Evolutionary conservation across 2,888 invertebrate genomes (phyloP), one percentile per base, ranked within the genome.

Genomic region (Lycocerus yunnanus): DNA sequence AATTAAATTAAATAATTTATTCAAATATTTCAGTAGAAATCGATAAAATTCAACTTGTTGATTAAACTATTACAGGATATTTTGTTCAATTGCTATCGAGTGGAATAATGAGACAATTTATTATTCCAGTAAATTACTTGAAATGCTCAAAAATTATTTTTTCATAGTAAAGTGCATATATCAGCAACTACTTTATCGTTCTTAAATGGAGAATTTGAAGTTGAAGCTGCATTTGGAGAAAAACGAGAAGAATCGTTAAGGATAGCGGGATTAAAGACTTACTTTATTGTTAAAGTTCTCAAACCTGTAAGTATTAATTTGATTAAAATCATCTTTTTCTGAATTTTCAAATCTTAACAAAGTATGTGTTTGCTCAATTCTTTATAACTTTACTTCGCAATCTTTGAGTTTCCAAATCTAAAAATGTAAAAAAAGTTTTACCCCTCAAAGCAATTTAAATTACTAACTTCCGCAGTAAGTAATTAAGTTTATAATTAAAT

Each of bases 161-260:
- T 89, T 69, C 87, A n/a, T n/a, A 96, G 97, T 79, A 92, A 96
- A 79, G 97, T 98, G 16, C 97, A 98, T 87, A 95, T 98, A 82
- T 97, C 97, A 43, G 96, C 97, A 85, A 94, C 94, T 83, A 98
- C 98, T 1, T 89, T 95, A 83, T 92, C 93, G 82, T 97, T 93
- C 87, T 89, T 98, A 79, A 93, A 93, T 84, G 94, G 94, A 58
- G 96, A 97, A 87, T 98, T 98, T 85, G 97, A 97, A 88, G 95
- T 97, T 80, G 97, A 97, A 85, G 93, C 95, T 3, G 97, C 95
- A 0, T 93, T 91, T 84, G 97, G 97, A 0, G 97, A 97, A 85
- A 93, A 94, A 78, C 90, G 97, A n/a, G 97, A 98, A 85, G 97
- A 97, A 87, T 93, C 94, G 82, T 88, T 97, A 72, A 90, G 95